These are phyloP conservation scores for Glossophaga mutica DNA, from an alignment of 2,797 vertebrate genomes.

Conservation along the genomic window DNA sequence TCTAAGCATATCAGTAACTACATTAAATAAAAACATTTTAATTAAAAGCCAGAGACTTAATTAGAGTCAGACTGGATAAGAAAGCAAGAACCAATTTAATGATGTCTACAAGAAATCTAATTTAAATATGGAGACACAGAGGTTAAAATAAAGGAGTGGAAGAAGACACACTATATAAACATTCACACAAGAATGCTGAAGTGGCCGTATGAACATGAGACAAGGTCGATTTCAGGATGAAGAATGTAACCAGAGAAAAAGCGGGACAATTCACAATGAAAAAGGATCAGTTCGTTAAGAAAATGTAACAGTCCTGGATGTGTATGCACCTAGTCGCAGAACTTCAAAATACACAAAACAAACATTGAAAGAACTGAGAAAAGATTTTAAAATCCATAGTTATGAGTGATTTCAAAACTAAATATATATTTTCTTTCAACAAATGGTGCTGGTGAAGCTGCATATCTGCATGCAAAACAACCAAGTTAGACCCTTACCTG, in stretches of 20 bases:
- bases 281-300: neutral
- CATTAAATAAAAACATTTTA: neutral
- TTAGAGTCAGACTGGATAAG: neutral
- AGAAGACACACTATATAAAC: neutral
- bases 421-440: neutral
- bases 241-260: neutral
- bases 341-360: neutral
- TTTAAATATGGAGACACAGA: constrained; percentile 4
- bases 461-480: neutral
- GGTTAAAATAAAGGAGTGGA: constrained; percentile 5
- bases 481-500: neutral
- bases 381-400: neutral
- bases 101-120: neutral
- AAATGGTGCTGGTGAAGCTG: neutral
- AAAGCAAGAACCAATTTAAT: constrained; percentile 6
- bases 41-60: constrained; percentile 21
- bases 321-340: neutral
- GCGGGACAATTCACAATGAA: neutral
- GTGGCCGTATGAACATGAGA: neutral
- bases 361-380: neutral
- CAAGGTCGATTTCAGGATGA: neutral
- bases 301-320: neutral
- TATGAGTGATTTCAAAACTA: neutral
- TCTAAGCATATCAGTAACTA: neutral
- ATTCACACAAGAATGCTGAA: neutral